These are phyloP conservation scores for Eubucco bourcierii DNA, from an alignment of 2,113 vertebrate genomes.

Conservation along the genomic window DNA sequence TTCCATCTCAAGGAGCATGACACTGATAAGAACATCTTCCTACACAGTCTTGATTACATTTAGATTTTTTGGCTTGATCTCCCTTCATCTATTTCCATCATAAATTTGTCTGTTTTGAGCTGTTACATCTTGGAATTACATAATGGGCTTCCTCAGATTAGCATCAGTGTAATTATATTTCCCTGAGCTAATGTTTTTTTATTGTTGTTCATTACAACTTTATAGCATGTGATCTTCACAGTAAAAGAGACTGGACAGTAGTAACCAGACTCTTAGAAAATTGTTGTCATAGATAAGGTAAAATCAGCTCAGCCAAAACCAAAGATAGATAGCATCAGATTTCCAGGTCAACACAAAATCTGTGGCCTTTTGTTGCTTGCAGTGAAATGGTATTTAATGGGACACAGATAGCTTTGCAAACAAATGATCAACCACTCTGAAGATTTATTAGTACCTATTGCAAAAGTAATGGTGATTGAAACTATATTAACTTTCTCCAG, in stretches of 20 bases:
- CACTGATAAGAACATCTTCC: neutral
- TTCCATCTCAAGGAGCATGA: neutral
- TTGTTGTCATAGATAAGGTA: neutral
- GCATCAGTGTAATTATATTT: neutral
- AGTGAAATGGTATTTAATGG: neutral
- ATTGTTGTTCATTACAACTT: neutral
- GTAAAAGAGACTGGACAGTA: neutral
- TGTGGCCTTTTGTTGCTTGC: neutral
- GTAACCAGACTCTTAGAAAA: neutral
- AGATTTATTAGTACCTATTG: neutral
- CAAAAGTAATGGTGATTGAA: neutral
- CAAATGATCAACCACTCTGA: neutral
- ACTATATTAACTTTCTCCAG: neutral
- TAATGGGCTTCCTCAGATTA: neutral
- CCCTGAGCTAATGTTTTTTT: neutral
- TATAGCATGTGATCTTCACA: neutral
- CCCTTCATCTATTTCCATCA: neutral
- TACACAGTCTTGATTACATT: neutral
- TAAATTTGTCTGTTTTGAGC: neutral
- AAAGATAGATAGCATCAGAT: neutral
- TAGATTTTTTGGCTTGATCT: neutral
- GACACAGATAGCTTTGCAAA: neutral
- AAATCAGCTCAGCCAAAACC: neutral
- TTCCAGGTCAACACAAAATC: neutral
- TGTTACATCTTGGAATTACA: neutral